Conservation (phyloP, 37 sponge, comb jelly and placozoan genomes). For the Aphrocallistes beatrix region DNA sequence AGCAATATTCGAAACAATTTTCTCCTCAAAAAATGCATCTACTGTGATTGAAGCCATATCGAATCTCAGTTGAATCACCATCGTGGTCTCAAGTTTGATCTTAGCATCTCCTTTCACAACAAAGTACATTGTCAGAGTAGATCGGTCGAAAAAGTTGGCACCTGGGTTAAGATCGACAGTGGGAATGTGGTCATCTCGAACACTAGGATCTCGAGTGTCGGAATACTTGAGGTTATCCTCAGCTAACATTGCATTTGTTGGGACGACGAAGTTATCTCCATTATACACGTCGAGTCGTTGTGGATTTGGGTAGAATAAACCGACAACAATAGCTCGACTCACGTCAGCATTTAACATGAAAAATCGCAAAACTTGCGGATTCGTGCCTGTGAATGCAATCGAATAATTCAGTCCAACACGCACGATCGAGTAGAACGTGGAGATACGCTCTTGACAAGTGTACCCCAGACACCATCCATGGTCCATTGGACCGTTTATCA, state of each 20-base stretch:
- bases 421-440: slow-evolving; percentile 75
- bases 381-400: slow-evolving; percentile 67
- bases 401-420: slow-evolving; percentile 51
- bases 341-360: slow-evolving; percentile 49
- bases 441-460: slow-evolving; percentile 91
- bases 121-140: slow-evolving; percentile 40
- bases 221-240: slow-evolving; percentile 40
- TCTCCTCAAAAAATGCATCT: slow-evolving; percentile 76
- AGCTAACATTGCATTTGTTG: slow-evolving; percentile 38
- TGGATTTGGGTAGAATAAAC: slow-evolving; percentile 56
- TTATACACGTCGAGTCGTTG: slow-evolving; percentile 70
- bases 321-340: slow-evolving; percentile 40
- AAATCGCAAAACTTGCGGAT: slow-evolving; percentile 61
- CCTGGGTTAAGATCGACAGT: slow-evolving; percentile 26
- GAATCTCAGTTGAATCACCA: slow-evolving; percentile 42
- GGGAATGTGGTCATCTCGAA: slow-evolving; percentile 21
- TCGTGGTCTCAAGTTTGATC: slow-evolving; percentile 34
- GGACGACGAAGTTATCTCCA: background rate
- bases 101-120: slow-evolving; percentile 32
- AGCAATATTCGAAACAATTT: slow-evolving; percentile 61
- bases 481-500: slow-evolving; percentile 87
- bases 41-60: slow-evolving; percentile 43
- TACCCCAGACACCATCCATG: slow-evolving; percentile 96
- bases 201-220: slow-evolving; percentile 10
- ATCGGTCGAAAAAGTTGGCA: slow-evolving; percentile 51